Evolutionary conservation across 2,113 vertebrate species (phyloP).

Genomic region (Euleptes europaea): DNA sequence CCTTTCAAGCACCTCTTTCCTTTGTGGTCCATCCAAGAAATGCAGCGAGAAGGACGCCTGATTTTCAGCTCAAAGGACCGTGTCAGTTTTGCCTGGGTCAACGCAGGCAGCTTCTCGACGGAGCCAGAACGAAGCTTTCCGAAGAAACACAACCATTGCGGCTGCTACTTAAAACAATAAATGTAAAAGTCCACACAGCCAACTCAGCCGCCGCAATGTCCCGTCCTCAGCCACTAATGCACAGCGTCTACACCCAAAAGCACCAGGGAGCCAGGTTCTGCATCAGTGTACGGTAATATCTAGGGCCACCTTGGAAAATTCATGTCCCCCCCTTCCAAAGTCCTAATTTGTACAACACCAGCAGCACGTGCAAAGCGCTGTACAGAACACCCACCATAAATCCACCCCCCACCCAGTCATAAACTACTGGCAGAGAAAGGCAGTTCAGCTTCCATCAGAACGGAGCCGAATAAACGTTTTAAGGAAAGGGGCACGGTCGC

Average conservation of each 20-base stretch:
- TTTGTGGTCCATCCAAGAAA: not conserved
- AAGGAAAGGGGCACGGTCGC: no score
- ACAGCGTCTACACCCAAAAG: not conserved
- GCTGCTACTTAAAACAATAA: not conserved
- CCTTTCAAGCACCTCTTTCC: slow-evolving; percentile 24
- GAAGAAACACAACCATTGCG: not conserved
- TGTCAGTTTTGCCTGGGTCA: not conserved
- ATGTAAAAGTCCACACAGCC: not conserved
- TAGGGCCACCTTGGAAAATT: not conserved
- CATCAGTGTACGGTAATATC: not conserved
- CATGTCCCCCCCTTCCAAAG: not conserved
- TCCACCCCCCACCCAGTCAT: no score
- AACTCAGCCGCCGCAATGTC: no score
- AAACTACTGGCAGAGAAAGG: not conserved
- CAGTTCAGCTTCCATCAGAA: no score
- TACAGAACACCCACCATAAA: not conserved
- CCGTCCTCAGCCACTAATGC: not conserved
- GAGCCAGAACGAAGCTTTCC: not conserved
- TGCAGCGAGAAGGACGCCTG: not conserved
- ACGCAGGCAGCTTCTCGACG: not conserved
- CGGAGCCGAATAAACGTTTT: no score
- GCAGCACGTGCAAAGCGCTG: not conserved
- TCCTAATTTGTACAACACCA: not conserved
- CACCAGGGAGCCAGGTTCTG: not conserved
- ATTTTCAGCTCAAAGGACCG: not conserved